These are phyloP conservation scores for Elephantulus edwardii DNA, from an alignment of 2,113 vertebrate species.

Conservation along the genomic window DNA sequence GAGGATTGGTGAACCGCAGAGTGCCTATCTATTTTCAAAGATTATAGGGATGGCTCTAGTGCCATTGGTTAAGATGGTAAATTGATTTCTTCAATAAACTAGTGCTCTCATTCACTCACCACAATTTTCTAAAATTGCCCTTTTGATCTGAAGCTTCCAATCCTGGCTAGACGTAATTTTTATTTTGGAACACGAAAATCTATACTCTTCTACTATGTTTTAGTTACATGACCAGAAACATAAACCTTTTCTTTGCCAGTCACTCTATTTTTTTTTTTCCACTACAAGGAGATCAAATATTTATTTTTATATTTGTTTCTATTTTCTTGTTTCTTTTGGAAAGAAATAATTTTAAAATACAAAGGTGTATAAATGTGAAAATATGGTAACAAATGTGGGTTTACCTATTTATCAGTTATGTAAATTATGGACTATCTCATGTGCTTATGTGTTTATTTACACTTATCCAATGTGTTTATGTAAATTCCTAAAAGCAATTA, in stretches of 20 bases:
- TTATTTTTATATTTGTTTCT: neutral
- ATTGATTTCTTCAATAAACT: slow-evolving; percentile 78
- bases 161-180: slow-evolving; percentile 56
- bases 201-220: slow-evolving; percentile 48
- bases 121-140: slow-evolving; percentile 78
- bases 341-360: neutral
- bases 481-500: neutral
- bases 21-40: slow-evolving; percentile 72
- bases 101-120: slow-evolving; percentile 66
- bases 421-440: neutral
- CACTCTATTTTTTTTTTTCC: neutral
- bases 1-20: slow-evolving; percentile 63
- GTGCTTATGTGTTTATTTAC: neutral
- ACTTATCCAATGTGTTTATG: neutral
- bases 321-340: neutral
- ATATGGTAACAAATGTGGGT: neutral
- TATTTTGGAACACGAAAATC: slow-evolving; percentile 68
- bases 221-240: slow-evolving; percentile 65
- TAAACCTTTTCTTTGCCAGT: slow-evolving; percentile 25
- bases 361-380: slow-evolving; percentile 20
- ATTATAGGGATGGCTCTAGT: slow-evolving; percentile 66
- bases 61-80: slow-evolving; percentile 74
- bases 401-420: neutral
- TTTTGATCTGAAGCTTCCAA: slow-evolving; percentile 75
- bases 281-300: neutral